A percentile compares a stretch with the other conserved stretches of the same genome.
phyloP scores from a whole-genome alignment of 1,140 invertebrate genomes.

The Sinonovacula constricta region DNA sequence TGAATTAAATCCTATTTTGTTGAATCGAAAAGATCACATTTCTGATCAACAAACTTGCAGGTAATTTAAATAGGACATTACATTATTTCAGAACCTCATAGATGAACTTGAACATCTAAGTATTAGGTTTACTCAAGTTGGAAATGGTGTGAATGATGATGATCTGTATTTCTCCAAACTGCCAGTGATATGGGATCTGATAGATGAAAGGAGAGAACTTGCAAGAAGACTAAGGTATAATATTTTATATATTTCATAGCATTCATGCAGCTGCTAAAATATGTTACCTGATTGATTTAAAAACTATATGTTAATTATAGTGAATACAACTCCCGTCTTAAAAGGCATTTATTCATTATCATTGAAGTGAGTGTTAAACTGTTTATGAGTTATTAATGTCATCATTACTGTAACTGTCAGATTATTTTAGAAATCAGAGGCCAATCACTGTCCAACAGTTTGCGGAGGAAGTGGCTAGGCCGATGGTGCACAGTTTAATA shows the following conservation, averaged over 20 bases:
- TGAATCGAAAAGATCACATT: background rate
- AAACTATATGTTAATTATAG: background rate
- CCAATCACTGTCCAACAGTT: slow-evolving; percentile 31
- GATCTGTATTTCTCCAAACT: slow-evolving; percentile 24
- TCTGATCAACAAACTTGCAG: background rate
- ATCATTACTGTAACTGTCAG: background rate
- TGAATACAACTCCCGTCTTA: background rate
- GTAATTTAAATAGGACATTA: too few species aligned
- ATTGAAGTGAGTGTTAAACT: background rate
- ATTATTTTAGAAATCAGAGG: slow-evolving; percentile 3
- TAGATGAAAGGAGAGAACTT: slow-evolving; percentile 18
- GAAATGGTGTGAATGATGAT: slow-evolving; percentile 17
- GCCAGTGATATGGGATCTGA: slow-evolving; percentile 5
- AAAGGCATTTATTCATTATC: background rate
- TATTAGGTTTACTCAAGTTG: slow-evolving; percentile 19
- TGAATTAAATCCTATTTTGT: slow-evolving; percentile 3
- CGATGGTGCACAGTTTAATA: slow-evolving; percentile 31
- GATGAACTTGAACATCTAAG: slow-evolving; percentile 25
- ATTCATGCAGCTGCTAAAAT: background rate
- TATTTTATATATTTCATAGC: background rate
- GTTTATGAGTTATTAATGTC: background rate
- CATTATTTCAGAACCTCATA: slow-evolving; percentile 14
- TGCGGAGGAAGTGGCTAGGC: slow-evolving; percentile 23
- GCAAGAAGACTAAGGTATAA: slow-evolving; percentile 32
- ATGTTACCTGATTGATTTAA: background rate